Conservation (phyloP, 2,797 vertebrate species). For the Natrix natrix region DNA sequence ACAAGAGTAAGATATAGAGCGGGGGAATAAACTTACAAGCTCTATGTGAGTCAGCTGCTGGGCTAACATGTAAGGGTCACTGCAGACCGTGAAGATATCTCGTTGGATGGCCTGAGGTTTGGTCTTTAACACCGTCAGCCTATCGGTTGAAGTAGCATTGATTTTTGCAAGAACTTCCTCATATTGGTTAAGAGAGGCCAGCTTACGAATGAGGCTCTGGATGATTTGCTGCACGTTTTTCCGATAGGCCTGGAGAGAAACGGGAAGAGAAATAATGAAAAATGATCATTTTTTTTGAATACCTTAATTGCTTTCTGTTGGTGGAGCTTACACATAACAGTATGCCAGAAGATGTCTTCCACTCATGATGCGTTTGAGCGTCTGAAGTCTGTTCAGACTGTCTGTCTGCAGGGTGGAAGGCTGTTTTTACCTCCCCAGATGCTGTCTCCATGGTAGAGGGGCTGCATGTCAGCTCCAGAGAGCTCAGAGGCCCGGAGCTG, state of each 20-base stretch:
- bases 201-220: conserved; percentile 84
- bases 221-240: conserved; percentile 86
- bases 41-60: conserved; percentile 96
- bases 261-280: neutral
- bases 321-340: neutral
- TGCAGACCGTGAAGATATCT: conserved; percentile 87
- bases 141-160: conserved; percentile 79
- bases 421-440: too few relatives aligned
- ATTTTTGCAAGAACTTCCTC: conserved; percentile 90
- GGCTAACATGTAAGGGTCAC: conserved; percentile 87
- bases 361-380: neutral
- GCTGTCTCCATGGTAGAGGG: too few relatives aligned
- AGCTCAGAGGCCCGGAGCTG: too few relatives aligned
- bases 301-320: neutral
- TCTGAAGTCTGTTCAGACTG: too few relatives aligned
- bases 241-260: conserved; percentile 77
- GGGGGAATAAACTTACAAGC: conserved; percentile 76
- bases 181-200: conserved; percentile 86
- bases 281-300: neutral
- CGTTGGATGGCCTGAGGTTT: conserved; percentile 88
- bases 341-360: neutral
- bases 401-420: too few relatives aligned
- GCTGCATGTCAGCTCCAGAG: too few relatives aligned
- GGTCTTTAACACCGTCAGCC: conserved; percentile 81
- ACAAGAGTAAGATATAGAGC: neutral